Conservation (phyloP, 2,888 invertebrate genomes). For the Lasioglossum vierecki region DNA sequence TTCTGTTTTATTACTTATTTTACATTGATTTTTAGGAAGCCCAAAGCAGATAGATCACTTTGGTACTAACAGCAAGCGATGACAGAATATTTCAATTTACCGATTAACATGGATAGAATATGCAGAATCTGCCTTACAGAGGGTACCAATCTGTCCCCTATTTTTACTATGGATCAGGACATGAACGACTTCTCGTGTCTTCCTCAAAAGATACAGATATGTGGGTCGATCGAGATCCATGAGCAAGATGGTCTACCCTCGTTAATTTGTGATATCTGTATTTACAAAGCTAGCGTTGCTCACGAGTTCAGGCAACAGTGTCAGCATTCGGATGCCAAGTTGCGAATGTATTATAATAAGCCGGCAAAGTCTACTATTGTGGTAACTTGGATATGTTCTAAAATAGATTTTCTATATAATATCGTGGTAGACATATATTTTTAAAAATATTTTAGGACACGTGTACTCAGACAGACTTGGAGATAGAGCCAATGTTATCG, state of each 20-base stretch:
- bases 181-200: conserved; percentile 73
- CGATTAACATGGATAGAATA: conserved; percentile 79
- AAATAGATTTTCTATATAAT: not conserved
- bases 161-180: conserved; percentile 78
- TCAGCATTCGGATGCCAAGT: conserved; percentile 80
- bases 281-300: conserved; percentile 81
- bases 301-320: conserved; percentile 82
- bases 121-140: conserved; percentile 81
- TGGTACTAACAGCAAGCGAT: conserved; percentile 65
- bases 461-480: conserved; percentile 79
- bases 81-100: conserved; percentile 78
- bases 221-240: conserved; percentile 80
- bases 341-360: conserved; percentile 81
- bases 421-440: conserved; percentile 2
- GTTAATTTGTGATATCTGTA: conserved; percentile 80
- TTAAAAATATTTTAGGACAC: conserved; percentile 75
- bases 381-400: conserved; percentile 65
- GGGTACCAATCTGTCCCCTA: conserved; percentile 78
- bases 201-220: conserved; percentile 80
- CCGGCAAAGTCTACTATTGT: conserved; percentile 74
- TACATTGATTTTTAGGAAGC: conserved; percentile 45
- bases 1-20: conserved; percentile 20
- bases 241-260: conserved; percentile 82
- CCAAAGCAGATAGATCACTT: conserved; percentile 21
- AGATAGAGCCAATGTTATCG: conserved; percentile 73